phyloP scores from a whole-genome alignment of 2,113 vertebrate species.

The Turdus rufiventris region DNA sequence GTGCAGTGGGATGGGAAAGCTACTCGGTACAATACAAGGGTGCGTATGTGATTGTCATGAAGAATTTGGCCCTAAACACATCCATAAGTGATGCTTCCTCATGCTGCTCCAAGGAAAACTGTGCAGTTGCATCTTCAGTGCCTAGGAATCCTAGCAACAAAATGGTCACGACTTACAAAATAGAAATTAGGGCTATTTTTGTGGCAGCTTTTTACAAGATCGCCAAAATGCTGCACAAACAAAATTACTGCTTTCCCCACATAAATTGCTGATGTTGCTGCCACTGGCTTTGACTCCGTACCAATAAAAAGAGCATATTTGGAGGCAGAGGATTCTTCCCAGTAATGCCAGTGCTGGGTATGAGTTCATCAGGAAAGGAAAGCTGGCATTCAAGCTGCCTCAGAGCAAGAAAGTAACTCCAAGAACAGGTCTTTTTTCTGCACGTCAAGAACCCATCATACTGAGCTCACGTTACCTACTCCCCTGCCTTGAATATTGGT shows the following conservation, averaged over 20 bases:
- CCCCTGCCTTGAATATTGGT: not conserved
- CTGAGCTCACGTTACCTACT: not conserved
- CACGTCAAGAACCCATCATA: not conserved
- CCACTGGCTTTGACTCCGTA: not conserved
- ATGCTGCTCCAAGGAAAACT: not conserved
- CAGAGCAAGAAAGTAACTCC: not conserved
- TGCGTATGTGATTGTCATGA: not conserved
- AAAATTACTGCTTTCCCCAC: not conserved
- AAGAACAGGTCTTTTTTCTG: not conserved
- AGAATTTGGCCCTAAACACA: not conserved
- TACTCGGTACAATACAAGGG: not conserved
- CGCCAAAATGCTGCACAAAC: not conserved
- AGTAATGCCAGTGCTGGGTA: not conserved
- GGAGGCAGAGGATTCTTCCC: not conserved
- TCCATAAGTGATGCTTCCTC: not conserved
- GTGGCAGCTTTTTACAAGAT: not conserved
- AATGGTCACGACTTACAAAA: constrained; percentile 4
- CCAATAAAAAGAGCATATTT: not conserved
- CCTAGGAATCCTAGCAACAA: constrained; percentile 38
- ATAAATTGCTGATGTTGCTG: not conserved
- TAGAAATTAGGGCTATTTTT: not conserved
- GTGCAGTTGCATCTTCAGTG: not conserved
- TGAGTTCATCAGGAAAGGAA: not conserved
- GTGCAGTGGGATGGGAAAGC: not conserved
- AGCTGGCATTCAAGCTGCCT: not conserved